Base-by-base conservation (phyloP, 2,797 vertebrate genomes). In the Catamblyrhynchus diadema region DNA sequence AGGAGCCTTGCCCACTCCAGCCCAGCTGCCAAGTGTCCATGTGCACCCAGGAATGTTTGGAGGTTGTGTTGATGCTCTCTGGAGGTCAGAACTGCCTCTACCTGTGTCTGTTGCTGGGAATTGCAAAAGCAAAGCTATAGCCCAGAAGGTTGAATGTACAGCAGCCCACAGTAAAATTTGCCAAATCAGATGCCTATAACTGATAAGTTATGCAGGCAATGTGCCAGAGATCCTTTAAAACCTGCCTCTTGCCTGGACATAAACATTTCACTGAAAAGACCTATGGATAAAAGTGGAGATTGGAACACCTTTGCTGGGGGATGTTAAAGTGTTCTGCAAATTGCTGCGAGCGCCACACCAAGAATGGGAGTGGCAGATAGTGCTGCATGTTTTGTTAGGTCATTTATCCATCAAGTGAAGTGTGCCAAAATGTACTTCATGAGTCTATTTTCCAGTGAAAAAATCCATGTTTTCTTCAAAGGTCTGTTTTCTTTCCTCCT, bases 381-480 rank as follows among this genome's bases (percentile, higher is more conserved):
- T 45, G 39, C 62, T 81, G 47, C 41, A 50, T 83, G 44, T 65
- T 91, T 89, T 75, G 59, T 86, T 87, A 86, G 81, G 48, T 90
- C 81, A 85, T 88, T 91, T 90, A 83, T 83, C 72, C 72, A 3
- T 91, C 75, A 86, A 88, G 37, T 59, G 33, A 86, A 83, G 57
- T 24, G 24, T 47, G 73, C 60, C 39, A 80, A 62, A 54, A 80
- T 39, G 33, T 87, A 69, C 18, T 86, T 61, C 3, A 1, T 32
- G 14, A 47, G 22, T 59, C 35, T 51, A 10, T 89, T 94, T 94
- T 88, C 54, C 85, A 60, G 59, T 88, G 83, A 85, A 93, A 94
- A 92, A 93, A 90, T 69, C 24, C 20, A 2, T 83, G 78, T 83
- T 81, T 93, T 93, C 78, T 92, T 85, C 54, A 94, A 93, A 93